Conservation (phyloP, 2,797 vertebrate genomes). For the Merluccius polli region DNA sequence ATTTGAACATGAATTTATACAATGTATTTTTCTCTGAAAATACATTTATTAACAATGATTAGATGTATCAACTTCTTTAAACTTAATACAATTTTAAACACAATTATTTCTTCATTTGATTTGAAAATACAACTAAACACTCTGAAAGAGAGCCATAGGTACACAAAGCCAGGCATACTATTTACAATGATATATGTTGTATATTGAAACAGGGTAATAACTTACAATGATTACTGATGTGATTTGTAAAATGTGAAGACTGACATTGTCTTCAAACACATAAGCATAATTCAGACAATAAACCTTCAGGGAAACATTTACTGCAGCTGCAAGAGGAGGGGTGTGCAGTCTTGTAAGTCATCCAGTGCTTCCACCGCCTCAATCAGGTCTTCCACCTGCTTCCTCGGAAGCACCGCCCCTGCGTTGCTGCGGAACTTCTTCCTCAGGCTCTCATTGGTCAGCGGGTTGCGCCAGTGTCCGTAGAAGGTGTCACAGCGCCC, state of each 20-base stretch:
- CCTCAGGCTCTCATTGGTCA: slow-evolving; percentile 78
- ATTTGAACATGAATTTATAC: too few species aligned
- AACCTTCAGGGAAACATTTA: slow-evolving; percentile 25
- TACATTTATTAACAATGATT: not conserved
- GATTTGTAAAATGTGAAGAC: too few species aligned
- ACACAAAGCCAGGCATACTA: not conserved
- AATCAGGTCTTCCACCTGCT: slow-evolving; percentile 73
- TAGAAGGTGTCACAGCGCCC: slow-evolving; percentile 87
- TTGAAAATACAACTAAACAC: not conserved
- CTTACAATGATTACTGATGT: too few species aligned
- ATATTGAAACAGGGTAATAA: not conserved
- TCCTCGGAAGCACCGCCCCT: slow-evolving; percentile 66
- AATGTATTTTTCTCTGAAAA: too few species aligned
- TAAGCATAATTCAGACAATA: not conserved
- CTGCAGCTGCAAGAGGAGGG: slow-evolving; percentile 74
- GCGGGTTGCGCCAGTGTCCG: slow-evolving; percentile 87
- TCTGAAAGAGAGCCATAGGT: too few species aligned
- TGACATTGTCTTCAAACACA: not conserved
- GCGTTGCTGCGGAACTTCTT: slow-evolving; percentile 82
- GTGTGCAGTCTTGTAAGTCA: slow-evolving; percentile 63
- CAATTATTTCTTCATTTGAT: not conserved
- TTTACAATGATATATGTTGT: not conserved
- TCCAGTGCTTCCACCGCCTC: slow-evolving; percentile 77
- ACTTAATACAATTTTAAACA: not conserved
- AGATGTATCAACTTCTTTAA: not conserved